A percentile compares a stretch with the other conserved stretches of the same genome.
Conservation (phyloP, 2,797 vertebrate genomes). For the Rhinella marina region DNA sequence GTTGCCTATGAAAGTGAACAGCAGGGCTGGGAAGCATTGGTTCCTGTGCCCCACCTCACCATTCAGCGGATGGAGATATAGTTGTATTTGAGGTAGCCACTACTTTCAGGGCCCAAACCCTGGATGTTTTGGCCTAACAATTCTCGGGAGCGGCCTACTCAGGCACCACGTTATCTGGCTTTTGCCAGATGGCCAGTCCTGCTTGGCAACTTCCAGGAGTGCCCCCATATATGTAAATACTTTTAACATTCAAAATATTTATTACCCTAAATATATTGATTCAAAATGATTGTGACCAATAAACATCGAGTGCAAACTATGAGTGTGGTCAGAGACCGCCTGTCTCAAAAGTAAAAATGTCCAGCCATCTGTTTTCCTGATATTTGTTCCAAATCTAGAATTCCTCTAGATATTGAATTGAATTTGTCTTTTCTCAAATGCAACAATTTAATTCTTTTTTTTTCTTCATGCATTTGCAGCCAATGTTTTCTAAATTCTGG, state of each 20-base stretch:
- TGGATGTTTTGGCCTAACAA: too few relatives aligned
- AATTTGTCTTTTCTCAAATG: constrained; percentile 32
- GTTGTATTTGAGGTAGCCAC: too few relatives aligned
- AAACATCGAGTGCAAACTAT: background rate
- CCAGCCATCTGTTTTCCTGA: constrained; percentile 50
- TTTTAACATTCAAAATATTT: background rate
- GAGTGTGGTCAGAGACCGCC: background rate
- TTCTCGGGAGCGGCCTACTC: too few relatives aligned
- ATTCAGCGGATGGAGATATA: too few relatives aligned
- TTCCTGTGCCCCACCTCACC: too few relatives aligned
- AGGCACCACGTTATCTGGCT: too few relatives aligned
- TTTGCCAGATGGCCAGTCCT: too few relatives aligned
- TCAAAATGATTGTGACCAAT: background rate
- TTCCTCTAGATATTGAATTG: constrained; percentile 41
- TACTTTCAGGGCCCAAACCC: too few relatives aligned
- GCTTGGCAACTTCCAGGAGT: background rate
- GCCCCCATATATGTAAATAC: background rate
- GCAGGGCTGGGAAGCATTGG: too few relatives aligned
- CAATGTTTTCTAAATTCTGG: constrained; percentile 55
- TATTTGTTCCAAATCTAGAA: constrained; percentile 33
- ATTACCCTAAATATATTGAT: background rate
- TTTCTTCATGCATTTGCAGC: constrained; percentile 19
- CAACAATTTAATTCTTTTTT: constrained; percentile 17
- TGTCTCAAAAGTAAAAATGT: constrained; percentile 16
- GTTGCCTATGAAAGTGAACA: too few relatives aligned